Evolutionary conservation across 2,888 invertebrate species (phyloP).

Genomic region (Notodonta ziczac): DNA sequence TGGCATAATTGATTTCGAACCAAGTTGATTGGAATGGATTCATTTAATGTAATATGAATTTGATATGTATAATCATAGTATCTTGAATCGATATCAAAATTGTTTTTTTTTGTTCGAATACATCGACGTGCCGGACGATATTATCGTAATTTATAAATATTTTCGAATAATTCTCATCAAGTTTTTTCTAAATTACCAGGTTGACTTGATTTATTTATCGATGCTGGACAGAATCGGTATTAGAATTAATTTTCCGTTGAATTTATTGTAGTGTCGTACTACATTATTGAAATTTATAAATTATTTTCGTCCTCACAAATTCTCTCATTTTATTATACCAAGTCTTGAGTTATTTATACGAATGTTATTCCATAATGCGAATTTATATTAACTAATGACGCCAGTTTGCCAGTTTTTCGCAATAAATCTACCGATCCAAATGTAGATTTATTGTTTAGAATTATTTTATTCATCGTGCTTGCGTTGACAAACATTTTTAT

Average conservation of each 20-base stretch:
- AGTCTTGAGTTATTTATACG: neutral
- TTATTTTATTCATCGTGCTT: slow-evolving; percentile 3
- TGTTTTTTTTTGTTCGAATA: neutral
- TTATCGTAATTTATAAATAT: slow-evolving; percentile 1
- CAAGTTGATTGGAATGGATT: slow-evolving; percentile 11
- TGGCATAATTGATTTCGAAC: slow-evolving; percentile 20
- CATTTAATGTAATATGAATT: slow-evolving; percentile 4
- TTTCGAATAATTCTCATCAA: neutral
- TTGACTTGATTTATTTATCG: neutral
- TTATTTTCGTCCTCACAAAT: neutral
- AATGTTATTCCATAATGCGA: neutral
- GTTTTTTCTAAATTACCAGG: neutral
- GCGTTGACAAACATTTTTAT: neutral
- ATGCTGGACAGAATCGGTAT: neutral
- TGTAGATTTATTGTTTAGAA: neutral
- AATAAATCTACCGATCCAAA: neutral
- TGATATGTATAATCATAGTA: slow-evolving; percentile 2
- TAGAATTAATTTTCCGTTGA: neutral
- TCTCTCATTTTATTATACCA: neutral
- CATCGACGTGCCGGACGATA: neutral
- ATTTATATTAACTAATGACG: neutral
- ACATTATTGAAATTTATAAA: neutral
- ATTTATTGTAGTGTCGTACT: neutral
- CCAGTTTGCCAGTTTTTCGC: neutral
- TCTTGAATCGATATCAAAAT: neutral